phyloP scores from a whole-genome alignment of 2,888 invertebrate genomes.

The Acrobasis consociella region DNA sequence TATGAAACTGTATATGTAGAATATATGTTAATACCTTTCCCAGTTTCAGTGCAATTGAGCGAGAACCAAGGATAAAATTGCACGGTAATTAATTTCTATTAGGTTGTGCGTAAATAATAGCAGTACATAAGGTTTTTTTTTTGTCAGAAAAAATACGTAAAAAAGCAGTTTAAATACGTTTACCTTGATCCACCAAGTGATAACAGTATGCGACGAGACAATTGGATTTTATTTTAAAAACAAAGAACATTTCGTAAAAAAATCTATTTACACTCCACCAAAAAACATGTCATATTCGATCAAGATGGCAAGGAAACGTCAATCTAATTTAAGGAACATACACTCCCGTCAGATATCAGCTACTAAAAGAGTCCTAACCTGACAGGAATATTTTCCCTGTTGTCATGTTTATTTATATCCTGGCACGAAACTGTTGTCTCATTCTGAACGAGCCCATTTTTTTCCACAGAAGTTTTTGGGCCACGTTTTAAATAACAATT shows the following conservation, averaged over 20 bases:
- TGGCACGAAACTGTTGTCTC: conserved; percentile 1
- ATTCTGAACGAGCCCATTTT: neutral
- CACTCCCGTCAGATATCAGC: conserved; percentile 21
- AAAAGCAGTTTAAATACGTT: too few species aligned
- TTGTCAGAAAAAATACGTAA: too few species aligned
- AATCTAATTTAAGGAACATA: conserved; percentile 24
- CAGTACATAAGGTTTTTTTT: too few species aligned
- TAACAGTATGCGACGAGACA: too few species aligned
- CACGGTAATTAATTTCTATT: too few species aligned
- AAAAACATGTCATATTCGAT: conserved; percentile 2
- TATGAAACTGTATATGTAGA: too few species aligned
- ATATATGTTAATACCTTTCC: too few species aligned
- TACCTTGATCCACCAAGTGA: too few species aligned
- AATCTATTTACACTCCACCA: neutral
- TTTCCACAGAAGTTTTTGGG: neutral
- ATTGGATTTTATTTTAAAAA: neutral
- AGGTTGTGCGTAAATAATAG: too few species aligned
- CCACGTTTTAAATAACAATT: too few species aligned
- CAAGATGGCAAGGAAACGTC: conserved; percentile 12
- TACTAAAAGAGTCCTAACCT: conserved; percentile 18
- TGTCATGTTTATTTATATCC: neutral
- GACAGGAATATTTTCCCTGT: conserved; percentile 22
- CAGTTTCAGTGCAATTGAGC: too few species aligned
- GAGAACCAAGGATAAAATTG: too few species aligned
- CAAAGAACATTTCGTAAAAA: neutral